Percentiles rank a stretch among this genome's conserved stretches.
These are phyloP conservation scores for Acrocera orbiculus DNA, from an alignment of 2,888 invertebrate genomes.

Conservation along the genomic window DNA sequence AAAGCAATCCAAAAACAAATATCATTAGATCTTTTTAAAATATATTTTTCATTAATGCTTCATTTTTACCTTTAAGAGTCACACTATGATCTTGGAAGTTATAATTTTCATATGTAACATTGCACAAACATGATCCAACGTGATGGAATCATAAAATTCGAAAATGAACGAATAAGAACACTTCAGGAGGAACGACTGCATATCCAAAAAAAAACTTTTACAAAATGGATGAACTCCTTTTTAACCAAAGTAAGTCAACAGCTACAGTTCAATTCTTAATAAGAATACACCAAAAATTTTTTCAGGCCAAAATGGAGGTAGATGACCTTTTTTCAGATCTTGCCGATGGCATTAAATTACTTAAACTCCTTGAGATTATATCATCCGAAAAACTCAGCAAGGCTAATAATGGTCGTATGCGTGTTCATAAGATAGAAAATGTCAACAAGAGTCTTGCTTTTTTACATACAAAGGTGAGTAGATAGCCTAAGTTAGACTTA, in stretches of 20 bases:
- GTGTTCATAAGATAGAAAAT: slow-evolving; percentile 98
- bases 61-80: slow-evolving; percentile 31
- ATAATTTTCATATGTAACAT: slow-evolving; percentile 44
- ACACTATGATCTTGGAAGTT: slow-evolving; percentile 50
- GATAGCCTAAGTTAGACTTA: slow-evolving; percentile 1
- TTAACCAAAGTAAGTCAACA: slow-evolving; percentile 57
- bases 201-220: slow-evolving; percentile 99
- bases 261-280: no score
- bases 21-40: no score
- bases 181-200: slow-evolving; percentile 93
- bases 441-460: slow-evolving; percentile 95
- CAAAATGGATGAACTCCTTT: slow-evolving; percentile 99
- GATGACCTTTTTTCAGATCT: slow-evolving; percentile 93
- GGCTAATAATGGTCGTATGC: slow-evolving; percentile 89
- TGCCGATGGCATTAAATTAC: slow-evolving; percentile 81
- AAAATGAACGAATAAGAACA: slow-evolving; percentile 89
- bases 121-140: slow-evolving; percentile 73
- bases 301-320: slow-evolving; percentile 92
- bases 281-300: no score
- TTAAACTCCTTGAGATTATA: slow-evolving; percentile 93
- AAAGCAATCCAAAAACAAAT: no score
- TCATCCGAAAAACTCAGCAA: slow-evolving; percentile 94
- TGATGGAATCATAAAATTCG: slow-evolving; percentile 84
- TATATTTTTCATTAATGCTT: no score
- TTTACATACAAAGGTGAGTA: slow-evolving; percentile 72